Evolutionary conservation across 2,113 vertebrate genomes (phyloP), one percentile per base, ranked within the genome.

Genomic region (Clarias macrocephalus): DNA sequence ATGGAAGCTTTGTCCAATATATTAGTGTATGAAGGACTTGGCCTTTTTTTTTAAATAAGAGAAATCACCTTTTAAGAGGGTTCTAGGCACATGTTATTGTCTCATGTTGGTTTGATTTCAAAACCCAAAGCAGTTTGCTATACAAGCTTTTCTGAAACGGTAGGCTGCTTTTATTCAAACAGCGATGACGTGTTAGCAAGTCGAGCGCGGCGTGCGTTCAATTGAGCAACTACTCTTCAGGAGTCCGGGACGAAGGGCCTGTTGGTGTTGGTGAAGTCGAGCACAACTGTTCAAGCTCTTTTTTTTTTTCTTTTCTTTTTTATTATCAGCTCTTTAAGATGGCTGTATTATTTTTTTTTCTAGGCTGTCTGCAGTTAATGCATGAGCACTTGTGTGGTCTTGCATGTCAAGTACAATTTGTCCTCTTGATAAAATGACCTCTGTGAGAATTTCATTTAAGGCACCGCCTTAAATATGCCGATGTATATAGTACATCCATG

Each of bases 401-500:
- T 62, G 48, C 28, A 23, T 80, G 65, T 86, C n/a, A 28, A 42
- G 48, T 59, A 56, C 84, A 65, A 79, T 87, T 28, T 21, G 73
- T 23, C n/a, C 70, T 68, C 75, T 77, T 65, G 56, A 79, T 30
- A 79, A 79, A 79, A 2, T 56, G 52, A 75, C 82, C 83, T 66
- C 77, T 85, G 42, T 84, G 30, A 73, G 13, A 30, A 48, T 86
- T 56, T 63, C 82, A 65, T 85, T 59, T 88, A 37, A 66, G 54
- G 68, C 52, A 79, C 56, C n/a, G 13, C 25, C 59, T 52, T 30
- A 86, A 86, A 68, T 79, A 70, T 65, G 66, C 68, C 33, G n/a
- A 62, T 89, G 80, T 86, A 28, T 83, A 79, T 18, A 68, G 19
- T 72, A 72, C 62, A 89, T 15, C 37, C 63, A 73, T 79, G 75